A percentile compares a stretch with the other conserved stretches of the same genome.
Conservation (phyloP, 1,140 invertebrate species). For the Plectrocnemia conspersa region DNA sequence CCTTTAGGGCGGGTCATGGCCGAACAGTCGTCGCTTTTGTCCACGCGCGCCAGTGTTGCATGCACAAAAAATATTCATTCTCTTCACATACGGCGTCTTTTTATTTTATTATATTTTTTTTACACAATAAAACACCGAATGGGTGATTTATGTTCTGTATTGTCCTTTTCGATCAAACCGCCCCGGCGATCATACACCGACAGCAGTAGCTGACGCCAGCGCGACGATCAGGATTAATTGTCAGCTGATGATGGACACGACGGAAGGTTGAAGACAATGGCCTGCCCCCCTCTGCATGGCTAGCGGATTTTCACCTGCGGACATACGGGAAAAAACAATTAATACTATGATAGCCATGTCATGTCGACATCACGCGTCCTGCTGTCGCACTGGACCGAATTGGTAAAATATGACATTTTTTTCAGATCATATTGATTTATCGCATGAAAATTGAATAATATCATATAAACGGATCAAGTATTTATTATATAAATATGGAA, state of each 20-base stretch:
- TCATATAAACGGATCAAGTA: not conserved
- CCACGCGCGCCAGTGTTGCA: too few relatives aligned
- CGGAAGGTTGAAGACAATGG: slow-evolving; percentile 8
- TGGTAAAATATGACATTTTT: not conserved
- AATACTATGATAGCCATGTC: not conserved
- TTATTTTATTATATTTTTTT: too few relatives aligned
- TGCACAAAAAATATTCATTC: too few relatives aligned
- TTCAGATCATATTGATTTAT: not conserved
- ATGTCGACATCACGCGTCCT: not conserved
- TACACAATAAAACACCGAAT: too few relatives aligned
- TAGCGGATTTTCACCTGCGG: slow-evolving; percentile 54
- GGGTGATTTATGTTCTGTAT: too few relatives aligned
- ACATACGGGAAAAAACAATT: slow-evolving; percentile 25
- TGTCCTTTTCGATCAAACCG: too few relatives aligned
- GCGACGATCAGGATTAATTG: slow-evolving; percentile 28
- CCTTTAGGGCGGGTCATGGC: too few relatives aligned
- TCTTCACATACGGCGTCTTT: too few relatives aligned
- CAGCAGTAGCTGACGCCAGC: not conserved
- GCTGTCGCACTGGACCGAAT: not conserved
- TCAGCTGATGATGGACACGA: slow-evolving; percentile 28
- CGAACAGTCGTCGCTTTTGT: too few relatives aligned
- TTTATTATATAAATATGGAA: not conserved
- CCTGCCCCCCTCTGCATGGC: slow-evolving; percentile 51
- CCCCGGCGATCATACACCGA: slow-evolving; percentile 7
- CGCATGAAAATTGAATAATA: not conserved